phyloP scores from a whole-genome alignment of 1,140 invertebrate genomes.

The Penaeus indicus region DNA sequence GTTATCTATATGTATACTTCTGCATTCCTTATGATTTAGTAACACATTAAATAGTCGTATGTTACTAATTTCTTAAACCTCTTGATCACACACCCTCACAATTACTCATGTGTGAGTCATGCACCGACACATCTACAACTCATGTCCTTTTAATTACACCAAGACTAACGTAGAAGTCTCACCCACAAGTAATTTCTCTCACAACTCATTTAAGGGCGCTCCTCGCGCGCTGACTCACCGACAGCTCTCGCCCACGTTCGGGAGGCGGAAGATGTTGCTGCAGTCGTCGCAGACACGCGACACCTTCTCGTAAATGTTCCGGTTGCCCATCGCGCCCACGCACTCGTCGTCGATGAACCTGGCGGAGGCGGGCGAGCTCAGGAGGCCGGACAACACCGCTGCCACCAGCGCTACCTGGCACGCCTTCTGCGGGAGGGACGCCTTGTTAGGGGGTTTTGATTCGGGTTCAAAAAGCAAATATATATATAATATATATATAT shows the following conservation, averaged over 20 bases:
- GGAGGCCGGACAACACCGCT: background rate
- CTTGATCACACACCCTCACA: no score
- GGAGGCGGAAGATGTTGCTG: constrained; percentile 44
- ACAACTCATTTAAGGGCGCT: background rate
- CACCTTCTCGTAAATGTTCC: constrained; percentile 49
- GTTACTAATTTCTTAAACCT: no score
- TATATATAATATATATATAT: background rate
- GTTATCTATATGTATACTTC: no score
- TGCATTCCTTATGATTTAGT: no score
- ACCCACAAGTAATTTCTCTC: background rate
- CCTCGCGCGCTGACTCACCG: constrained; percentile 34
- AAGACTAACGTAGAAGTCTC: background rate
- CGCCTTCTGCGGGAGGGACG: background rate
- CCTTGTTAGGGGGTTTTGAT: background rate
- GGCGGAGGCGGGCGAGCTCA: constrained; percentile 1
- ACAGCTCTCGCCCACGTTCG: constrained; percentile 26
- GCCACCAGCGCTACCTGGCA: constrained; percentile 8
- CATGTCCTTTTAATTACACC: no score
- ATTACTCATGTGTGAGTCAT: no score
- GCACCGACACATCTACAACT: no score
- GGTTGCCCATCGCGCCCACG: constrained; percentile 29
- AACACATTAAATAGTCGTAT: no score
- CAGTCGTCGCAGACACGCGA: constrained; percentile 47
- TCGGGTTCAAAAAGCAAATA: background rate
- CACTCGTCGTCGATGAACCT: constrained; percentile 29